These are phyloP conservation scores for Drosophila kuntzei DNA, from an alignment of 2,888 invertebrate genomes.

Conservation along the genomic window DNA sequence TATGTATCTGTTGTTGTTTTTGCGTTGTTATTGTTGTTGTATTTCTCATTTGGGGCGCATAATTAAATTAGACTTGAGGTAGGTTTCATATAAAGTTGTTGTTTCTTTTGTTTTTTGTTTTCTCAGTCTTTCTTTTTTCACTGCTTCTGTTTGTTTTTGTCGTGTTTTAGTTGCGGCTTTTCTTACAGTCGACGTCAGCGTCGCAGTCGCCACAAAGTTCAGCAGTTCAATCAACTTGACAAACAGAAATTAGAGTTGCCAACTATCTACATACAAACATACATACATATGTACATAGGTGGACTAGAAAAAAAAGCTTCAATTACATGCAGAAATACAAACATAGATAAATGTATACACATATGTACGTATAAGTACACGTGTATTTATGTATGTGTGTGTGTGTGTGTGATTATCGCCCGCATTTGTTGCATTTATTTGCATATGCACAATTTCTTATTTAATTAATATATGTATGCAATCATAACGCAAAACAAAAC, in stretches of 20 bases:
- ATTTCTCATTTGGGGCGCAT: slow-evolving; percentile 46
- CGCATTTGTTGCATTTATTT: not conserved
- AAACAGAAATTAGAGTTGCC: slow-evolving; percentile 54
- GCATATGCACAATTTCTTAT: slow-evolving; percentile 19
- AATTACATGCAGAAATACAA: slow-evolving; percentile 33
- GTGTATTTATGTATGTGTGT: not conserved
- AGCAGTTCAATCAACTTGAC: slow-evolving; percentile 68
- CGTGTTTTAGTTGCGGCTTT: slow-evolving; percentile 33
- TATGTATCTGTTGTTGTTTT: not conserved
- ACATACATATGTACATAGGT: not conserved
- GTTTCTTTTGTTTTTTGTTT: slow-evolving; percentile 6
- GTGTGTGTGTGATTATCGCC: not conserved
- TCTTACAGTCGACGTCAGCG: slow-evolving; percentile 14
- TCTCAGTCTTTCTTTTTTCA: not conserved
- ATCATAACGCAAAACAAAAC: slow-evolving; percentile 17
- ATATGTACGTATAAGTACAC: not conserved
- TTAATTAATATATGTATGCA: slow-evolving; percentile 39
- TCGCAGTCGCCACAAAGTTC: slow-evolving; percentile 48
- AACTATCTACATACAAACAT: not conserved
- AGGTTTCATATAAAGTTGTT: slow-evolving; percentile 55
- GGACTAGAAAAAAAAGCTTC: slow-evolving; percentile 14
- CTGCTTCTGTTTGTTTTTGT: slow-evolving; percentile 16
- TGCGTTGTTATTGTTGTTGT: slow-evolving; percentile 12
- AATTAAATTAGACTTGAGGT: slow-evolving; percentile 63
- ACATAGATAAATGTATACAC: not conserved